phyloP scores from a whole-genome alignment of 2,113 vertebrate genomes.

The Centropristis striata region DNA sequence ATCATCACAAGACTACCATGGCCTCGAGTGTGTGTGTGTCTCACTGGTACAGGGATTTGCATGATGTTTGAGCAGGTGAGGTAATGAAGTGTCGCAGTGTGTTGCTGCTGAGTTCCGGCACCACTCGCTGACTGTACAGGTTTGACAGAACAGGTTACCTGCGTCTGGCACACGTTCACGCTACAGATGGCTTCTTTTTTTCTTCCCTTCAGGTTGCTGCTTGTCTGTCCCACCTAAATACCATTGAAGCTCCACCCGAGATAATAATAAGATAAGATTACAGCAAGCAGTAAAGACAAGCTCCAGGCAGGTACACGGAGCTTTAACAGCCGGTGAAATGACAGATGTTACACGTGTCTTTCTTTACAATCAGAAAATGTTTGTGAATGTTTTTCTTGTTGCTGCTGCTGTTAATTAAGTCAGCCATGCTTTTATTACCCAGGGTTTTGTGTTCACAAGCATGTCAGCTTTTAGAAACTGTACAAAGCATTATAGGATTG shows the following conservation, averaged over 20 bases:
- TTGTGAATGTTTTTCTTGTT: background rate
- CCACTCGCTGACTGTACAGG: background rate
- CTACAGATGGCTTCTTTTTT: slow-evolving; percentile 5
- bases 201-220: background rate
- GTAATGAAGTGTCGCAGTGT: slow-evolving; percentile 9
- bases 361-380: background rate
- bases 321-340: background rate
- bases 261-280: background rate
- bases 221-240: slow-evolving; percentile 3
- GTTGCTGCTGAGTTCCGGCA: background rate
- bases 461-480: background rate
- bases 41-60: background rate
- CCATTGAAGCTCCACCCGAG: background rate
- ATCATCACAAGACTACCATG: slow-evolving; percentile 13
- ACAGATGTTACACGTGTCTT: background rate
- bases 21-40: slow-evolving; percentile 9
- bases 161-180: background rate
- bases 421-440: background rate
- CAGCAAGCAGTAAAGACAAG: background rate
- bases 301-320: too few relatives aligned
- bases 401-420: background rate
- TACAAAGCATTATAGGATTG: background rate
- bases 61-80: slow-evolving; percentile 9
- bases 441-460: background rate
- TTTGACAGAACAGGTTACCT: slow-evolving; percentile 15